phyloP scores from a whole-genome alignment of 2,113 vertebrate genomes.

The Lanius collurio region DNA sequence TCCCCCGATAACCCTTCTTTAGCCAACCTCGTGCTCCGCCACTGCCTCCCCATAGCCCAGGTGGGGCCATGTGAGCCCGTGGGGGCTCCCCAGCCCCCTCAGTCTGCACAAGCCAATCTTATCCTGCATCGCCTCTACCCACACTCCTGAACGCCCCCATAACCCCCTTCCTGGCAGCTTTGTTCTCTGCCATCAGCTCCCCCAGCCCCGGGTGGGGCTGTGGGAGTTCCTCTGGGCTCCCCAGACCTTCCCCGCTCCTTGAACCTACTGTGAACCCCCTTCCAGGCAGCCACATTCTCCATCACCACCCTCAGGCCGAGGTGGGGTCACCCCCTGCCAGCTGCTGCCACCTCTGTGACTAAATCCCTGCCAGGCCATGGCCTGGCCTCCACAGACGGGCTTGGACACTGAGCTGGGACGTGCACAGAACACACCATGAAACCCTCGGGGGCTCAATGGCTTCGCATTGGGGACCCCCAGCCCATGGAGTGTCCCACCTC shows the following conservation, averaged over 20 bases:
- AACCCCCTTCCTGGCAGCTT: background rate
- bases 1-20: background rate
- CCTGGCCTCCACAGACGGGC: fast-evolving
- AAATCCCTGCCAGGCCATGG: background rate
- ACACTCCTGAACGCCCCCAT: background rate
- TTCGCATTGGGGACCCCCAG: background rate
- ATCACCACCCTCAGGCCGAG: background rate
- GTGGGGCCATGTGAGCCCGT: background rate
- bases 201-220: background rate
- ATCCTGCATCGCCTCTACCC: background rate
- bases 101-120: background rate
- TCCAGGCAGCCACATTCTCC: background rate
- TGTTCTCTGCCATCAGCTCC: background rate
- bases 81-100: background rate
- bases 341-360: background rate
- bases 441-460: background rate
- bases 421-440: too few species aligned
- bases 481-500: too few species aligned
- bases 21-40: background rate
- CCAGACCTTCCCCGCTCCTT: background rate
- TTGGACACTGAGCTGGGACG: fast-evolving
- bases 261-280: background rate
- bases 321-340: fast-evolving
- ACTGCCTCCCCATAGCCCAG: background rate
- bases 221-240: background rate